These are phyloP conservation scores for Tokudaia tokunoshimensis DNA, from an alignment of 2,797 vertebrate species.

Conservation along the genomic window DNA sequence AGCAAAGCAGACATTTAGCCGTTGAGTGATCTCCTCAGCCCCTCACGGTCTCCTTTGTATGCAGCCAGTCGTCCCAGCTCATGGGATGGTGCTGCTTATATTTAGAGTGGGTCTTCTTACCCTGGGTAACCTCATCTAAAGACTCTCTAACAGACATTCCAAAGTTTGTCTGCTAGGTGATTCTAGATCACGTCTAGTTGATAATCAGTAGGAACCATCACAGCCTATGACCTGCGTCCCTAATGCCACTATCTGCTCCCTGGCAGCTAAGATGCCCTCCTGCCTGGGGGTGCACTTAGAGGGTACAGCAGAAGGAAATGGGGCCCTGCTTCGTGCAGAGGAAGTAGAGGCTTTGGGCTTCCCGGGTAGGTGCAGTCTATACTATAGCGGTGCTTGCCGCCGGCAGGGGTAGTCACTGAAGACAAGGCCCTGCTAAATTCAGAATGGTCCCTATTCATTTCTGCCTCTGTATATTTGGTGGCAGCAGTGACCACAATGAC, in stretches of 20 bases:
- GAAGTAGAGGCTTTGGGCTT: background rate
- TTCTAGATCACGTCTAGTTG: background rate
- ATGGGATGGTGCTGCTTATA: background rate
- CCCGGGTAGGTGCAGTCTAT: accelerated
- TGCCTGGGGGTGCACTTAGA: background rate
- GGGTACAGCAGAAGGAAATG: background rate
- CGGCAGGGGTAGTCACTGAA: accelerated
- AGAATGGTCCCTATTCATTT: background rate
- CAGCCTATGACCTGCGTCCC: background rate
- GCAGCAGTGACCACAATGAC: background rate
- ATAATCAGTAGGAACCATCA: background rate
- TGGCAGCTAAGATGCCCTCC: background rate
- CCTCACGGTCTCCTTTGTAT: background rate
- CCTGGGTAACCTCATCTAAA: background rate
- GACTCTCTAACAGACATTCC: background rate
- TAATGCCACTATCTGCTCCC: background rate
- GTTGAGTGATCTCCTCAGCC: background rate
- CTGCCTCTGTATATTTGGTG: background rate
- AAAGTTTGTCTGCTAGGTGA: background rate
- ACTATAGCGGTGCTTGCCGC: background rate
- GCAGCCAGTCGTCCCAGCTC: background rate
- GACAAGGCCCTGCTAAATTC: background rate
- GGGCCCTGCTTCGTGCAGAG: background rate
- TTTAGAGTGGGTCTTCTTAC: background rate
- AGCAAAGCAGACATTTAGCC: background rate